These are phyloP conservation scores for Oncorhynchus mykiss DNA, from an alignment of 2,113 vertebrate species.

Conservation along the genomic window DNA sequence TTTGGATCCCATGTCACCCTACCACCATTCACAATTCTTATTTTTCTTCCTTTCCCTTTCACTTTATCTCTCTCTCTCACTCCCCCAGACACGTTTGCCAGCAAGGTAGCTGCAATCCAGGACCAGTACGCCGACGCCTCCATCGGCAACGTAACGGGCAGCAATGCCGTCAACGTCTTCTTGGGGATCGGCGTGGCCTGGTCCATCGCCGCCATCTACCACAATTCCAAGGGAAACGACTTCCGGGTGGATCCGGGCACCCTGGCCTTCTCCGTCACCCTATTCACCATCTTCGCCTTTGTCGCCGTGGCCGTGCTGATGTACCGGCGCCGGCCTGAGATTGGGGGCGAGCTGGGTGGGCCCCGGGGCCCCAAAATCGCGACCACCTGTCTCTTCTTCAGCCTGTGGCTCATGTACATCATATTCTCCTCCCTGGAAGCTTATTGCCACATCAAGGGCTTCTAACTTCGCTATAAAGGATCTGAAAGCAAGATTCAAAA, in stretches of 20 bases:
- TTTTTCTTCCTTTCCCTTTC: not conserved
- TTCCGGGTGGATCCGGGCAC: slow-evolving; percentile 91
- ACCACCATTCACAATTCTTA: not conserved
- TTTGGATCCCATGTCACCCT: not conserved
- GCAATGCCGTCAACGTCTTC: slow-evolving; percentile 97
- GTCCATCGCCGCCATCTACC: slow-evolving; percentile 95
- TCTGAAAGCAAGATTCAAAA: not conserved
- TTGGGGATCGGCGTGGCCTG: slow-evolving; percentile 96
- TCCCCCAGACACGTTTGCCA: slow-evolving; percentile 91
- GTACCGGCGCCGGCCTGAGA: slow-evolving; percentile 89
- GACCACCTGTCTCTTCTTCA: slow-evolving; percentile 87
- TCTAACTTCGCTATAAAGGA: slow-evolving; percentile 73
- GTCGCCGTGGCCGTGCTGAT: slow-evolving; percentile 91
- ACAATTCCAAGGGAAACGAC: slow-evolving; percentile 73
- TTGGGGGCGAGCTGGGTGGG: slow-evolving; percentile 95
- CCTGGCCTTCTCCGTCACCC: slow-evolving; percentile 94
- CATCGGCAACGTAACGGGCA: slow-evolving; percentile 96
- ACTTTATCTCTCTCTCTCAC: slow-evolving; percentile 38
- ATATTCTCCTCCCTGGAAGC: slow-evolving; percentile 95
- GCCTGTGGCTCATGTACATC: slow-evolving; percentile 97
- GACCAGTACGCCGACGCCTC: slow-evolving; percentile 96
- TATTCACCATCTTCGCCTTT: slow-evolving; percentile 98
- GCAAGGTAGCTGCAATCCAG: slow-evolving; percentile 92
- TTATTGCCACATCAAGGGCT: slow-evolving; percentile 94
- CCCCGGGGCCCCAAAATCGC: slow-evolving; percentile 88